Base-by-base conservation (phyloP, 2,797 vertebrate species). In the Vipera ursinii region DNA sequence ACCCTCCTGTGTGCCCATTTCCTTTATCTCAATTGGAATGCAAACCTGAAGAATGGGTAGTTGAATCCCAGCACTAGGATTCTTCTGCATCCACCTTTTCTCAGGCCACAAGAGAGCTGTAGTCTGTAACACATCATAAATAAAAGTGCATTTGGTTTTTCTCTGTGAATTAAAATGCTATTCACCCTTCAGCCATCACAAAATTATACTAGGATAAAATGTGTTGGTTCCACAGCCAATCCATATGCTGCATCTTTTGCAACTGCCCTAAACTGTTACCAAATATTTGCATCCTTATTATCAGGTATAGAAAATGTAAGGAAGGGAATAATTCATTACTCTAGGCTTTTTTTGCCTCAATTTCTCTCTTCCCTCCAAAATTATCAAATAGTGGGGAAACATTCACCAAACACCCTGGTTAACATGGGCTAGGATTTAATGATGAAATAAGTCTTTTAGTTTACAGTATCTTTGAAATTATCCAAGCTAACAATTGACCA, bases 11-110 rank as follows among this genome's bases (percentile, higher is more conserved):
- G 53, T 94, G 85, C 88, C 87, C 57, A 89, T 90, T 94, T 95
- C 2, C 94, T 94, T 56, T 89, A 89, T 15, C 78, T 90, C 38
- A 94, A 88, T 69, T 4, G 85, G 38, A 15, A 85, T 94, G 73
- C 93, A 93, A 93, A 93, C 78, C 82, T 55, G 69, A 93, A 94
- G 32, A 91, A 94, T 92, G 90, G 69, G 56, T 87, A 92, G 90
- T n/a, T 93, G 73, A 93, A 91, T 51, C 48, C 89, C 91, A 60
- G n/a, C 22, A 82, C 95, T 88, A 61, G 7, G 87, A 22, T 51
- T 0, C 56, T 28, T 26, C 14, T 78, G 44, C 8, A 44, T 12
- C 56, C 59, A 61, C 14, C 87, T 24, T 5, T 3, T 55, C 32
- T 26, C 82, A 22, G 32, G 48, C 17, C 51, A 87, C 6, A 61